Conservation (phyloP, 2,797 vertebrate species). For the Merluccius polli region DNA sequence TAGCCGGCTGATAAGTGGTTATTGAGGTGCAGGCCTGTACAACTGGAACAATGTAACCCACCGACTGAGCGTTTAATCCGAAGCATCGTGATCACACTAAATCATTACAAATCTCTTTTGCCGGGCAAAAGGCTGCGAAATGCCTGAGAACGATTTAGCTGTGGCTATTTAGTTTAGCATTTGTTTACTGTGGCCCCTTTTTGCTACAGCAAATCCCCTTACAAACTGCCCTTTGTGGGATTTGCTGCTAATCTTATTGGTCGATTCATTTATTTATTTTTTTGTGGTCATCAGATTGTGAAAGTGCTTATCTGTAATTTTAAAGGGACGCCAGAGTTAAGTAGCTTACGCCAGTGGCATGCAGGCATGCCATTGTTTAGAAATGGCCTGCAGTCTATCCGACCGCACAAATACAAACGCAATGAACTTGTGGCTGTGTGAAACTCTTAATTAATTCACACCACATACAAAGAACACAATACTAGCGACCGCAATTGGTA, state of each 20-base stretch:
- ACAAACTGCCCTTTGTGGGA: constrained; percentile 56
- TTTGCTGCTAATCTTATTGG: constrained; percentile 46
- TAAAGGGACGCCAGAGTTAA: constrained; percentile 20
- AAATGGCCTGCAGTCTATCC: no score
- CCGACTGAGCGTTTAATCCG: constrained; percentile 36
- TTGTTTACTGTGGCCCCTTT: constrained; percentile 14
- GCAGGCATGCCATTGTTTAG: not conserved
- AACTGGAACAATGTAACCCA: constrained; percentile 35
- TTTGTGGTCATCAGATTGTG: constrained; percentile 14
- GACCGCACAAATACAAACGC: no score
- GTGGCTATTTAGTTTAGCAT: constrained; percentile 19
- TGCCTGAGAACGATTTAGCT: constrained; percentile 26
- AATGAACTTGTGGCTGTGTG: not conserved
- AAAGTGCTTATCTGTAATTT: constrained; percentile 43
- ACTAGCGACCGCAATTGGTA: no score
- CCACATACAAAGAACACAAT: no score
- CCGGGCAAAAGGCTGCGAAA: constrained; percentile 13
- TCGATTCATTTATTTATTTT: constrained; percentile 17
- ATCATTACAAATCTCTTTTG: constrained; percentile 33
- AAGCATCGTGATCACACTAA: constrained; percentile 17
- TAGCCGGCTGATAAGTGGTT: constrained; percentile 19
- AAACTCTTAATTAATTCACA: no score
- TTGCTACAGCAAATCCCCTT: constrained; percentile 37
- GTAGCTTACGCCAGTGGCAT: constrained; percentile 13
- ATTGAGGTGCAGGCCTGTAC: constrained; percentile 28